Evolutionary conservation across 2,113 vertebrate genomes (phyloP).

Genomic region (Emydura subglobosa): DNA sequence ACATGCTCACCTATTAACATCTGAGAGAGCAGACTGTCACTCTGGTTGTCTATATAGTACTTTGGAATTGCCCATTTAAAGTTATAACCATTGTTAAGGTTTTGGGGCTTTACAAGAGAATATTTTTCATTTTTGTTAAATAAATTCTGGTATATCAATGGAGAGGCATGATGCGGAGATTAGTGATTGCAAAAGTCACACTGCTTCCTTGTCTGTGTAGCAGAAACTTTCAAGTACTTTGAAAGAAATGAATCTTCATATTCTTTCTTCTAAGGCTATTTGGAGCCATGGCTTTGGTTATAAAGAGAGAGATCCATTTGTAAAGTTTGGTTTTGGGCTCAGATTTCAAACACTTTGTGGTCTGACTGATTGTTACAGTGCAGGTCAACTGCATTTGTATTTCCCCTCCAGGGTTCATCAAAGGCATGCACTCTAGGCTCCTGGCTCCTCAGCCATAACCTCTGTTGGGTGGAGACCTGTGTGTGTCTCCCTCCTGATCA

Average conservation of each 20-base stretch:
- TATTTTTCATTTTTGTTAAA: neutral
- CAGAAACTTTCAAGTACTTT: neutral
- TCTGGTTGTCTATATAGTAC: too few species aligned
- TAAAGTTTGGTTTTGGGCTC: slow-evolving; percentile 28
- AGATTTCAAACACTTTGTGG: neutral
- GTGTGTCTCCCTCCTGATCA: too few species aligned
- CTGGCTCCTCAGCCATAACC: too few species aligned
- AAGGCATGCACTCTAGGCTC: too few species aligned
- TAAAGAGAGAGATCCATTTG: neutral
- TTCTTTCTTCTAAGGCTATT: neutral
- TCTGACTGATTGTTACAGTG: neutral
- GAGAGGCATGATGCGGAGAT: neutral
- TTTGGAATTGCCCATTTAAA: neutral
- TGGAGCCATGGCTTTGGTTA: slow-evolving; percentile 26
- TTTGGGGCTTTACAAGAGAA: neutral
- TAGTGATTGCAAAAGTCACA: neutral
- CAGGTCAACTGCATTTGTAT: too few species aligned
- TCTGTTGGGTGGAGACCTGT: too few species aligned
- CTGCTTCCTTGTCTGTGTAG: too few species aligned
- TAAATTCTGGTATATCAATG: neutral
- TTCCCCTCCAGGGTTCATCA: too few species aligned
- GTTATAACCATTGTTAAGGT: neutral
- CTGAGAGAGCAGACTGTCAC: too few species aligned
- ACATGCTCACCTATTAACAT: too few species aligned
- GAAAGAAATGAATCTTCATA: neutral